A percentile compares a stretch with the other conserved stretches of the same genome.
These are phyloP conservation scores for Gallinago media DNA, from an alignment of 2,113 vertebrate species.

Conservation along the genomic window DNA sequence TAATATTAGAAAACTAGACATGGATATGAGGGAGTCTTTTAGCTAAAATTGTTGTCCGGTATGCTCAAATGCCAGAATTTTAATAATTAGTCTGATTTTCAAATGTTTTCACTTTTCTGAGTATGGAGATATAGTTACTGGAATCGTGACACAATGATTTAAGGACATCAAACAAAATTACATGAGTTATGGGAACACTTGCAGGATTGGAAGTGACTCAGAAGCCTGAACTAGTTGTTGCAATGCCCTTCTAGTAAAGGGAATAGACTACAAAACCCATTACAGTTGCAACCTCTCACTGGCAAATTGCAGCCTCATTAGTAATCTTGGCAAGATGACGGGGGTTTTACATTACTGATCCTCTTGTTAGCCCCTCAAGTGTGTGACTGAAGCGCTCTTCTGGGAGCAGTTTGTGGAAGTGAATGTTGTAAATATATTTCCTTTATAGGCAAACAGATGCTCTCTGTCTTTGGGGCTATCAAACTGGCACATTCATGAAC, in stretches of 20 bases:
- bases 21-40: neutral
- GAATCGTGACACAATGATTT: neutral
- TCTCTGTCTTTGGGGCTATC: constrained; percentile 26
- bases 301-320: constrained; percentile 40
- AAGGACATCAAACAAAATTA: neutral
- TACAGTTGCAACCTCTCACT: neutral
- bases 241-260: neutral
- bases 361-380: constrained; percentile 36
- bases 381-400: constrained; percentile 18
- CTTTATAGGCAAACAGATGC: constrained; percentile 55
- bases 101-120: neutral
- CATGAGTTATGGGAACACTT: neutral
- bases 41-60: neutral
- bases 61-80: neutral
- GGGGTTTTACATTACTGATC: constrained; percentile 17
- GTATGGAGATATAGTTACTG: neutral
- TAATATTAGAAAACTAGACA: neutral
- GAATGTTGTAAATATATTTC: constrained; percentile 46
- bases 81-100: neutral
- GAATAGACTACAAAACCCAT: neutral
- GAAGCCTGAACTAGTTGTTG: neutral
- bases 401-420: constrained; percentile 18
- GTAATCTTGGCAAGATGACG: neutral
- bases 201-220: neutral
- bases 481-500: neutral